These are phyloP conservation scores for Tachypleus tridentatus DNA, from an alignment of 1,140 invertebrate genomes.

Conservation along the genomic window DNA sequence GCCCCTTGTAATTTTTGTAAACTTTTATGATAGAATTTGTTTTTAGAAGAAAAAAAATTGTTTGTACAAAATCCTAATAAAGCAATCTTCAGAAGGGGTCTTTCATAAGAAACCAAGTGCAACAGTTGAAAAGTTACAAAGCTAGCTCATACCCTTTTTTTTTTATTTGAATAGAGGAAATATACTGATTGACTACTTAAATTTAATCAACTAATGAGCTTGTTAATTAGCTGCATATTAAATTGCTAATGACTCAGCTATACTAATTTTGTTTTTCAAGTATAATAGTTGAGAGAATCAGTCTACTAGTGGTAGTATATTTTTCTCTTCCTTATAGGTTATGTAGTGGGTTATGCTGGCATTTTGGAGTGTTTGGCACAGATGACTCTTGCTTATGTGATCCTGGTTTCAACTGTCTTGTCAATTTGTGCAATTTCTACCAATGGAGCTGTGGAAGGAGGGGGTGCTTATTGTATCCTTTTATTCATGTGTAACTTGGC, in stretches of 20 bases:
- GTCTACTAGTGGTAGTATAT: too few relatives aligned
- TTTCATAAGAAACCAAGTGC: too few relatives aligned
- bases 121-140: background rate
- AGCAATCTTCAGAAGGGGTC: too few relatives aligned
- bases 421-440: slow-evolving; percentile 98
- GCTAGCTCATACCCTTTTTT: background rate
- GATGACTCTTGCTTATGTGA: slow-evolving; percentile 84
- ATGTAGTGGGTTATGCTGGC: slow-evolving; percentile 92
- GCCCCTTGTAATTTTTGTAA: too few relatives aligned
- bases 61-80: too few relatives aligned
- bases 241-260: background rate
- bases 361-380: slow-evolving; percentile 72
- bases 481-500: slow-evolving; percentile 8
- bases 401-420: slow-evolving; percentile 88
- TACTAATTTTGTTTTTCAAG: background rate
- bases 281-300: background rate
- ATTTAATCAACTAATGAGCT: slow-evolving; percentile 6
- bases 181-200: slow-evolving; percentile 5
- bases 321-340: slow-evolving; percentile 53
- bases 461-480: slow-evolving; percentile 95
- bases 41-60: too few relatives aligned
- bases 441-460: slow-evolving; percentile 96
- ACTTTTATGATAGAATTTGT: too few relatives aligned
- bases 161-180: slow-evolving; percentile 6
- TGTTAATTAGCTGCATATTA: slow-evolving; percentile 7